phyloP scores from a whole-genome alignment of 2,888 invertebrate genomes.

The Merodon equestris region DNA sequence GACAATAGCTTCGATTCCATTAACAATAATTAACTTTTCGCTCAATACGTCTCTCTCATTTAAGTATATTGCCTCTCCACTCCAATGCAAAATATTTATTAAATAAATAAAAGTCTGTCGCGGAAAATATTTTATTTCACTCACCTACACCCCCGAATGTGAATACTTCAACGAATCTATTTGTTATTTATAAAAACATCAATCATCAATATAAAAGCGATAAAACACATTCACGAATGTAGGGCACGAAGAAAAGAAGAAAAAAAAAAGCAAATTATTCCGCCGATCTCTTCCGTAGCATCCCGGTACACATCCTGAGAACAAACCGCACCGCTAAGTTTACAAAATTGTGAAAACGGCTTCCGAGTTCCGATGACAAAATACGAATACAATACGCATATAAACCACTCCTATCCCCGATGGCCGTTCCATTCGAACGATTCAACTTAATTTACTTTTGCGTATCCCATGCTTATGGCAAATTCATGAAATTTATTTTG shows the following conservation, averaged over 20 bases:
- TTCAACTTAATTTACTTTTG: constrained; percentile 43
- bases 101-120: constrained; percentile 26
- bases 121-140: constrained; percentile 34
- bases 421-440: constrained; percentile 11
- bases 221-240: constrained; percentile 4
- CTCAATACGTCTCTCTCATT: constrained; percentile 18
- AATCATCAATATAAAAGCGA: constrained; percentile 27
- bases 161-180: constrained; percentile 42
- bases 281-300: not conserved
- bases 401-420: not conserved
- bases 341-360: constrained; percentile 35
- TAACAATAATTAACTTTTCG: constrained; percentile 34
- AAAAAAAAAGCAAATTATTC: not conserved
- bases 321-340: constrained; percentile 25
- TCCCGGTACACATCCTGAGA: constrained; percentile 14
- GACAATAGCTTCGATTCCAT: constrained; percentile 12
- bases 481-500: constrained; percentile 21
- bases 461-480: constrained; percentile 1
- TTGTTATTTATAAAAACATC: constrained; percentile 39
- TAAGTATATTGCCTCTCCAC: constrained; percentile 7
- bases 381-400: constrained; percentile 5
- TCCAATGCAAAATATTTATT: constrained; percentile 25
- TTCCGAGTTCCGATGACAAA: constrained; percentile 44
- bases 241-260: not conserved
- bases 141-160: constrained; percentile 13